phyloP scores from a whole-genome alignment of 2,888 invertebrate species.

The Leptopilina myrica region DNA sequence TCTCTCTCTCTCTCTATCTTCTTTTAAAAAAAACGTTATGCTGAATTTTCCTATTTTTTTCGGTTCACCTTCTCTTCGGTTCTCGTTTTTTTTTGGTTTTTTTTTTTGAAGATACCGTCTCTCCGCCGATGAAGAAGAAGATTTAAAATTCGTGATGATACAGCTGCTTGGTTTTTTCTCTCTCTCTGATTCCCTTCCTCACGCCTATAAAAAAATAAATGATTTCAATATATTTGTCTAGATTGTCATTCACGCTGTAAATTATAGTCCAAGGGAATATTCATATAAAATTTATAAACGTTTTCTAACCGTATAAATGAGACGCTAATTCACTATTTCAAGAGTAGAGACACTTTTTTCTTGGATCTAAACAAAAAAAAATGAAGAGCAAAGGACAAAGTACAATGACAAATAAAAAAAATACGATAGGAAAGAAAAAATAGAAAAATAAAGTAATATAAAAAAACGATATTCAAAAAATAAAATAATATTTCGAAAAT shows the following conservation, averaged over 20 bases:
- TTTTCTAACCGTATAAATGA: no score
- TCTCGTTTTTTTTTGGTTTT: no score
- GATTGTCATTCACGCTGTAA: neutral
- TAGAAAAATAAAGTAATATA: no score
- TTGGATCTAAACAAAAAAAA: no score
- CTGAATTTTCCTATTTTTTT: slow-evolving; percentile 39
- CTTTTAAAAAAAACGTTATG: neutral
- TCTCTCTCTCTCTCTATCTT: neutral
- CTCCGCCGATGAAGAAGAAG: neutral
- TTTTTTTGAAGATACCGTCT: slow-evolving; percentile 28
- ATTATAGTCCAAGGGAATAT: neutral
- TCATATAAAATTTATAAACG: neutral
- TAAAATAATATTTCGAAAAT: no score
- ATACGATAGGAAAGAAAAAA: no score
- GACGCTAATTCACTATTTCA: no score
- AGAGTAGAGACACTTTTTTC: no score
- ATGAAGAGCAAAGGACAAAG: no score
- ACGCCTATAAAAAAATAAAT: neutral
- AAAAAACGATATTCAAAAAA: no score
- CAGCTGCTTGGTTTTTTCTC: slow-evolving; percentile 20
- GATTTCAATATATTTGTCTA: slow-evolving; percentile 18
- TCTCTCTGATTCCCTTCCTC: neutral
- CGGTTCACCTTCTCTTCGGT: neutral
- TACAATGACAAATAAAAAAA: no score
- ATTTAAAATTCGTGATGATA: slow-evolving; percentile 20